These are phyloP conservation scores for Kryptolebias marmoratus DNA, from an alignment of 2,113 vertebrate species.

Conservation along the genomic window DNA sequence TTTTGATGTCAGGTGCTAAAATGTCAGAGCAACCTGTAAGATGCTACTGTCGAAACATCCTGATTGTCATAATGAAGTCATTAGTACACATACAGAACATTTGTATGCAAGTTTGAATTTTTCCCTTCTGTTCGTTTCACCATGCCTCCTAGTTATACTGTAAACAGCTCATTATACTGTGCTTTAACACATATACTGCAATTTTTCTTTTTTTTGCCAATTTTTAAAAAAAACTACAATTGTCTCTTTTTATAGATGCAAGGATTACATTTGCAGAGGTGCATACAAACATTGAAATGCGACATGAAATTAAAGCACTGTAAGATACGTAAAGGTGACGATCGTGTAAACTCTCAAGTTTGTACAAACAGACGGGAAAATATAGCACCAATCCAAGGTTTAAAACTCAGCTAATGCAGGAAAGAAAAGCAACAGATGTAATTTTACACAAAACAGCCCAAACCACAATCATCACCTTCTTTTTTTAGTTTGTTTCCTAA, in stretches of 20 bases:
- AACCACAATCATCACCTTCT: slow-evolving; percentile 48
- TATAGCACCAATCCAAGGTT: slow-evolving; percentile 78
- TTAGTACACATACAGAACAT: slow-evolving; percentile 33
- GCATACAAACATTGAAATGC: slow-evolving; percentile 9
- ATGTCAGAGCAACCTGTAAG: slow-evolving; percentile 32
- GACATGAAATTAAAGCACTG: slow-evolving; percentile 17
- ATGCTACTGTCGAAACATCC: slow-evolving; percentile 59
- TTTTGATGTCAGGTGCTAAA: slow-evolving; percentile 40
- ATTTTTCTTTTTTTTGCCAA: background rate
- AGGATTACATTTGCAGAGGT: background rate
- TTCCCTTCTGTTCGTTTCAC: slow-evolving; percentile 31
- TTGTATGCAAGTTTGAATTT: slow-evolving; percentile 36
- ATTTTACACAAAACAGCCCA: slow-evolving; percentile 44
- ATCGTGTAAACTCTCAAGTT: slow-evolving; percentile 53
- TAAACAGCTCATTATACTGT: slow-evolving; percentile 32
- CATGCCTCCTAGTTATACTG: slow-evolving; percentile 3
- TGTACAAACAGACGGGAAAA: slow-evolving; percentile 62
- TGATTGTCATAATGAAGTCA: slow-evolving; percentile 73
- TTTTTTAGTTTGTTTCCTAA: slow-evolving; percentile 27
- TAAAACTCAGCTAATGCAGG: slow-evolving; percentile 40
- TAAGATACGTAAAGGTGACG: slow-evolving; percentile 20
- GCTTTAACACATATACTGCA: slow-evolving; percentile 25
- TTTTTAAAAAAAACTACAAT: background rate
- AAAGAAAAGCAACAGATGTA: slow-evolving; percentile 29
- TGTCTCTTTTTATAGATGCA: background rate